phyloP scores from a whole-genome alignment of 1,140 invertebrate genomes.

The Neodiprion fabricii region DNA sequence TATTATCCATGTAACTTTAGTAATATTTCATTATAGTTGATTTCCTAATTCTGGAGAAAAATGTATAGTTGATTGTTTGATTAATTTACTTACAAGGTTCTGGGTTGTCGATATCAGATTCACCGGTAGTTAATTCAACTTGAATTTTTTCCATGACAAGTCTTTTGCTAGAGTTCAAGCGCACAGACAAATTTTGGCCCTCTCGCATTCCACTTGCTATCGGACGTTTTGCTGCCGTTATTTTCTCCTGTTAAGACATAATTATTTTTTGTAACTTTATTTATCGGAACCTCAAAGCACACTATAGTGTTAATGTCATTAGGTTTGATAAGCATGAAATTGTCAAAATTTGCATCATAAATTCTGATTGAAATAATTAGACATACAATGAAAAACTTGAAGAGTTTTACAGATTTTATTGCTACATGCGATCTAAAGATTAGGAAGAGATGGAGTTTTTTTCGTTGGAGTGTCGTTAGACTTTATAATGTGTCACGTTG shows the following conservation, averaged over 20 bases:
- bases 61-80: not conserved
- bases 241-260: constrained; percentile 46
- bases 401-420: too few species aligned
- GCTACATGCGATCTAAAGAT: too few species aligned
- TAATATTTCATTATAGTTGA: too few species aligned
- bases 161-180: constrained; percentile 53
- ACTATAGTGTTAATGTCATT: too few species aligned
- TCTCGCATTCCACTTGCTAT: constrained; percentile 34
- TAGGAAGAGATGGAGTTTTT: too few species aligned
- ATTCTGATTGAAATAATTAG: too few species aligned
- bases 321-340: too few species aligned
- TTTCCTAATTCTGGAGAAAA: not conserved
- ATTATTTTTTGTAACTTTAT: constrained; percentile 1
- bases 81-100: constrained; percentile 49
- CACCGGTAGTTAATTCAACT: constrained; percentile 49
- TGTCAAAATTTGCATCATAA: too few species aligned
- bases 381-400: too few species aligned
- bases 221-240: constrained; percentile 39
- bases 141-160: constrained; percentile 58
- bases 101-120: constrained; percentile 30
- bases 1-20: not conserved
- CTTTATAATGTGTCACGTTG: too few species aligned
- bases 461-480: too few species aligned
- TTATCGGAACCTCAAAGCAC: too few species aligned
- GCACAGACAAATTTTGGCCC: constrained; percentile 52